Conservation (phyloP, 1,140 invertebrate genomes). For the Platyura marginata region DNA sequence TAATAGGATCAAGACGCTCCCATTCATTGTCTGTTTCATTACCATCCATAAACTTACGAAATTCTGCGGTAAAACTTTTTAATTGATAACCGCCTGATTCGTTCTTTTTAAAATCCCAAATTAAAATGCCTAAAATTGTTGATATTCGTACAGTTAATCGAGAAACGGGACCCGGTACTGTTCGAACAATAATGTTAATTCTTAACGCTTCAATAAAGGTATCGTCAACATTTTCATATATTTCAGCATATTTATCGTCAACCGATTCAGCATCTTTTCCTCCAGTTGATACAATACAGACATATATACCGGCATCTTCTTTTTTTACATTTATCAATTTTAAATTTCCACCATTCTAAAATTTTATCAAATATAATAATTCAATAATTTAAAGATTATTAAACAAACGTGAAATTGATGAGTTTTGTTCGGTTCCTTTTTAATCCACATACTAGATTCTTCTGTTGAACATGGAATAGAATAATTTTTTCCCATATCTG, state of each 20-base stretch:
- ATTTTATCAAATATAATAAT: background rate
- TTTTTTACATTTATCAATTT: conserved; percentile 17
- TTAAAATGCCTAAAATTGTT: conserved; percentile 21
- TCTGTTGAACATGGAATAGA: conserved; percentile 21
- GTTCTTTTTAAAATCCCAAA: conserved; percentile 21
- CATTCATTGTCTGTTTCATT: conserved; percentile 15
- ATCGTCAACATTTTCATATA: background rate
- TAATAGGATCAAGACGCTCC: conserved; percentile 21
- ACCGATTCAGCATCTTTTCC: background rate
- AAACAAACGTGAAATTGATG: background rate
- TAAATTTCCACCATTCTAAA: conserved; percentile 17
- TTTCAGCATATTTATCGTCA: background rate
- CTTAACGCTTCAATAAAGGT: background rate
- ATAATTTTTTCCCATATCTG: conserved; percentile 21
- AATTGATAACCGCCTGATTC: conserved; percentile 19
- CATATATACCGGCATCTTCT: conserved; percentile 17
- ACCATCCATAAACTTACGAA: conserved; percentile 15
- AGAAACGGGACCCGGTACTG: conserved; percentile 18
- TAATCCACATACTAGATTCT: conserved; percentile 19
- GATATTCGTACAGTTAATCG: conserved; percentile 21
- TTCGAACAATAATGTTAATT: conserved; percentile 14
- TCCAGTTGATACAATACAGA: conserved; percentile 14
- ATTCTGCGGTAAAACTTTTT: conserved; percentile 22
- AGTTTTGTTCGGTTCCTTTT: conserved; percentile 18
- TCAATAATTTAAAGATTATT: background rate